Evolutionary conservation across 2,888 invertebrate species (phyloP), one percentile per base, ranked within the genome.

Genomic region (Ischnura elegans): DNA sequence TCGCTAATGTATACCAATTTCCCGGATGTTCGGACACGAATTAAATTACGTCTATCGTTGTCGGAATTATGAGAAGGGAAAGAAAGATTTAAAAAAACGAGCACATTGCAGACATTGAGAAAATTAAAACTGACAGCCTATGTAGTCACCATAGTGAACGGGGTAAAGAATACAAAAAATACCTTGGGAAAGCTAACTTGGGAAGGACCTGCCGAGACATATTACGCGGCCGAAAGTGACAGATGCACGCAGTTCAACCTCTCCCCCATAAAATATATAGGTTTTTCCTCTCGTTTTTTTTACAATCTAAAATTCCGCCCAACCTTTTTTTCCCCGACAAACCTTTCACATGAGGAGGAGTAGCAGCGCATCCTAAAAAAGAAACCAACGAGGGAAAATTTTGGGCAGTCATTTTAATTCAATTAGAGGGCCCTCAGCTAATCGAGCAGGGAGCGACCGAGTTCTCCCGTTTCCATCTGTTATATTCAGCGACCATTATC

Each of bases 181-280:
- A 21, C 66, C 76, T 19, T 76, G 76, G 76, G 76, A 76, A 76
- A 76, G 76, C 36, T 76, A 76, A 47, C 36, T 10, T 76, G 29
- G 76, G 76, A 76, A 76, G 29, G 76, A 29, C 29, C 36, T 76
- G 76, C 76, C 76, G 76, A 76, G 76, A 76, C 76, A 76, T 76
- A 76, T 76, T 76, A 76, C 29, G 36, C 76, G 76, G 16, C 2
- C 16, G 76, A 76, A 36, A 76, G 76, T 76, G 76, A 76, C 76
- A 76, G 76, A 76, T 76, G 76, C 36, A 36, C 76, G 13, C 76
- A 76, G 36, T 36, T 36, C 76, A 61, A 10, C 29, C 29, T 29
- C 66, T 36, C n/a, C 13, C 61, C 36, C 76, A 36, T 76, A 29
- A 76, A n/a, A n/a, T n/a, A 76, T 76, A 16, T 36, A 8, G 13